Evolutionary conservation across 2,888 invertebrate species (phyloP), one percentile per base, ranked within the genome.

Genomic region (Bugula neritina): DNA sequence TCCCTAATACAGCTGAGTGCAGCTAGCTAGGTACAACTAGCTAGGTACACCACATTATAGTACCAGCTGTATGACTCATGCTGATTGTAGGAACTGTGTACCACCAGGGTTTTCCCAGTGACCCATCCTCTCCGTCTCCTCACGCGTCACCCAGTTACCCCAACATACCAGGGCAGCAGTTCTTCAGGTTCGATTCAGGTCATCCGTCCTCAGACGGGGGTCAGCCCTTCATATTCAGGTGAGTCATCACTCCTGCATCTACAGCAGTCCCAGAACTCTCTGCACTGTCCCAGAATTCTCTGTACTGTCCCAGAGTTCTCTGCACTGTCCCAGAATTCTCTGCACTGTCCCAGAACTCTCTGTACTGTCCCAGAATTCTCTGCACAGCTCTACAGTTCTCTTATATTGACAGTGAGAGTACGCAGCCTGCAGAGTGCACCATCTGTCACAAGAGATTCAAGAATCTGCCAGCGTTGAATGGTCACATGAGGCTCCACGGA

Each of bases 401-500:
- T n/a, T n/a, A n/a, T 35, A 69, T 34, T 77, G 78, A 25, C 72
- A 81, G 82, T 69, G 80, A 81, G 69, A 82, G 80, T 27, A 74
- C 79, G 3, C 83, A 84, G 76, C 94, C 94, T 63, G 94, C 95
- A 73, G 93, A 94, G 84, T 97, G 97, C 86, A 93, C 92, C 85
- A 88, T 96, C 74, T 98, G 97, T 84, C 92, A 94, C 85, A 89
- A 95, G 78, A 92, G 93, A 84, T 98, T 97, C 87, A 97, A 97
- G 87, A 97, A 96, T 85, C 92, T 95, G 84, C 95, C 96, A 29
- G 97, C 97, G 35, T 89, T 98, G 72, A 98, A 98, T 85, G 97
- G 97, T 10, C 97, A 97, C 83, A 97, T 97, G 97, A 88, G 97
- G 80, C 88, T 97, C 75, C 97, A 98, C 84, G 97, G 97, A 63